Percentiles rank a stretch among this genome's conserved stretches.
Conservation (phyloP, 2,888 invertebrate genomes). For the Odontothrips loti region DNA sequence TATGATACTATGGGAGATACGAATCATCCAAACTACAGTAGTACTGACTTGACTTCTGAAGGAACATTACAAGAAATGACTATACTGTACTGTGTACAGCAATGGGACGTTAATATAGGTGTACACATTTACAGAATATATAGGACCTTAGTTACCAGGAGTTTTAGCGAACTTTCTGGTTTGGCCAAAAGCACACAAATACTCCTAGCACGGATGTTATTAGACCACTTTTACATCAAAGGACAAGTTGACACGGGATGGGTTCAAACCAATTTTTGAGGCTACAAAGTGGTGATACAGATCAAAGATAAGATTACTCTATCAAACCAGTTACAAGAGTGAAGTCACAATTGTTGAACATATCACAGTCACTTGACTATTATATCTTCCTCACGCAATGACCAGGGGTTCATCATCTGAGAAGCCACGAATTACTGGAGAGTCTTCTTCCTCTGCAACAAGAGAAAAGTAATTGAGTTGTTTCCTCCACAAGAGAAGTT, state of each 20-base stretch:
- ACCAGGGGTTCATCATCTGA: constrained; percentile 92
- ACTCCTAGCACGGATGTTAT: too few relatives aligned
- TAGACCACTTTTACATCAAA: background rate
- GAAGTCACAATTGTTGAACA: background rate
- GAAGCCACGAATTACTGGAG: constrained; percentile 84
- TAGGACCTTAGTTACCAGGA: background rate
- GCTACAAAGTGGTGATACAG: background rate
- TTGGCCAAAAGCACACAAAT: background rate
- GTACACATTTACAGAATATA: background rate
- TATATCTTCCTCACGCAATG: constrained; percentile 61
- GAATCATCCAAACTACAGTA: background rate
- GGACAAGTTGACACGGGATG: background rate
- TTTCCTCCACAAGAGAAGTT: constrained; percentile 12
- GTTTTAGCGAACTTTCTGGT: background rate
- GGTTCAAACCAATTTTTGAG: background rate
- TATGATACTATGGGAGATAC: background rate
- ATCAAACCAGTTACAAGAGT: background rate
- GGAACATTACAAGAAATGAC: background rate
- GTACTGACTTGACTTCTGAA: background rate
- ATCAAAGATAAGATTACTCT: background rate
- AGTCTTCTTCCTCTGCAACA: constrained; percentile 71
- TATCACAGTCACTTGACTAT: constrained; percentile 22
- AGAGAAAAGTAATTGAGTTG: constrained; percentile 36
- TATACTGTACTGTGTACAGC: background rate
- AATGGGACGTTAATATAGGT: background rate